Percentiles rank a stretch among this genome's conserved stretches.
These are phyloP conservation scores for Lycocorax pyrrhopterus DNA, from an alignment of 2,113 vertebrate genomes.

Conservation along the genomic window DNA sequence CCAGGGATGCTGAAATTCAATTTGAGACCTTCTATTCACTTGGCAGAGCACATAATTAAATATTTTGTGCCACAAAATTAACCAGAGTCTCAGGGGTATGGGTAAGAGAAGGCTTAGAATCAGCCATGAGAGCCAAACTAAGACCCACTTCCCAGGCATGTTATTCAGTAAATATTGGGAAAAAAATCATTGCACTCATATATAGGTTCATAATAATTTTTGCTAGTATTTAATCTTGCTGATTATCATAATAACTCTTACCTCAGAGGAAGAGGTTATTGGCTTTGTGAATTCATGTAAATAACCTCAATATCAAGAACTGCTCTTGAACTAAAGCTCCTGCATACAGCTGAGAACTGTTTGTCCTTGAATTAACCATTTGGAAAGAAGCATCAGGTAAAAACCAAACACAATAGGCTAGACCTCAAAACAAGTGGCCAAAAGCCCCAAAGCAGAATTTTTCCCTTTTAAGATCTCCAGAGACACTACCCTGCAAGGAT, in stretches of 20 bases:
- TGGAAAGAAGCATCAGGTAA: not conserved
- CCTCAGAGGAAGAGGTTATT: not conserved
- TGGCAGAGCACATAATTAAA: conserved; percentile 35
- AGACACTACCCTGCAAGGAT: not conserved
- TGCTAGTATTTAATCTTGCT: not conserved
- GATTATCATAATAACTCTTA: not conserved
- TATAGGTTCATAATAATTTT: not conserved
- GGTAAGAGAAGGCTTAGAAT: not conserved
- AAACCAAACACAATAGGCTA: not conserved
- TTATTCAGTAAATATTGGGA: not conserved
- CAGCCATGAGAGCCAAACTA: conserved; percentile 20
- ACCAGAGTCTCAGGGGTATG: conserved; percentile 3
- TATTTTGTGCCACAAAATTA: conserved; percentile 41
- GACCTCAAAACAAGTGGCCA: not conserved
- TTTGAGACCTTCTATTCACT: conserved; percentile 30
- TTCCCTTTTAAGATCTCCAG: not conserved
- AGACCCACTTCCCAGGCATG: conserved; percentile 16
- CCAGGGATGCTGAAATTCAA: conserved; percentile 24
- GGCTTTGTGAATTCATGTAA: not conserved
- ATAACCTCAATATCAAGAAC: not conserved
- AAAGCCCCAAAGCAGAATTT: not conserved
- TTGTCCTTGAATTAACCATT: not conserved
- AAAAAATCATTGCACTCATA: not conserved
- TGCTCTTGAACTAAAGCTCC: not conserved
- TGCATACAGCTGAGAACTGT: not conserved